Evolutionary conservation across 2,888 invertebrate species (phyloP), one percentile per base, ranked within the genome.

Genomic region (Blera fallax): DNA sequence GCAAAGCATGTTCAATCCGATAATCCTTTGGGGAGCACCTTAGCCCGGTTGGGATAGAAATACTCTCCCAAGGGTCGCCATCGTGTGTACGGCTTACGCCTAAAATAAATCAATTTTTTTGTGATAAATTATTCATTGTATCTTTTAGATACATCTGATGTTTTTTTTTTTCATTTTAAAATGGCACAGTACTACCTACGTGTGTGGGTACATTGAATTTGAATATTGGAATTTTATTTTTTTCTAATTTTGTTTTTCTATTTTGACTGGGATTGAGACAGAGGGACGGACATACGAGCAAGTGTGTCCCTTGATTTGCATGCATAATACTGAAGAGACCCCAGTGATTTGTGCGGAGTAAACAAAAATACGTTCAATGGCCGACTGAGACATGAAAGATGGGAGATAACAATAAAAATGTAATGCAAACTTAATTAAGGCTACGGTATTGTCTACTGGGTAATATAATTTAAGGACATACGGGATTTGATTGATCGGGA

Each of bases 81-180:
- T 14, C 8, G 21, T 32, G 18, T 32, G 65, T 58, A 52, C 10
- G 70, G 58, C 45, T 72, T 79, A 37, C 18, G 64, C 65, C 84
- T 64, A 70, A 74, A 84, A 84, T 72, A 84, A 80, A 84, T 84
- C 79, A 70, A 80, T 73, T 69, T 67, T n/a, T 79, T 74, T 70
- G 50, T 48, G 50, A 80, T 84, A 84, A 79, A 80, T 79, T 79
- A 84, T 84, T 84, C 80, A 79, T 84, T 65, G 79, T 79, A 79
- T 69, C 73, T 74, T 10, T 43, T 21, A 32, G 52, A 69, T 69
- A 52, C 50, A 69, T 74, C 67, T 73, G 29, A 29, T 50, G 62
- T n/a, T 69, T 45, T 48, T 56, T 56, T 16, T 60, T 48, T 81
- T 14, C 29, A 10, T 56, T 56, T 14, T 10, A 74, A 54, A 67